A percentile compares a stretch with the other conserved stretches of the same genome.
Evolutionary conservation across 1,140 invertebrate species (phyloP).

Genomic region (Akabosia matsudoensis): DNA sequence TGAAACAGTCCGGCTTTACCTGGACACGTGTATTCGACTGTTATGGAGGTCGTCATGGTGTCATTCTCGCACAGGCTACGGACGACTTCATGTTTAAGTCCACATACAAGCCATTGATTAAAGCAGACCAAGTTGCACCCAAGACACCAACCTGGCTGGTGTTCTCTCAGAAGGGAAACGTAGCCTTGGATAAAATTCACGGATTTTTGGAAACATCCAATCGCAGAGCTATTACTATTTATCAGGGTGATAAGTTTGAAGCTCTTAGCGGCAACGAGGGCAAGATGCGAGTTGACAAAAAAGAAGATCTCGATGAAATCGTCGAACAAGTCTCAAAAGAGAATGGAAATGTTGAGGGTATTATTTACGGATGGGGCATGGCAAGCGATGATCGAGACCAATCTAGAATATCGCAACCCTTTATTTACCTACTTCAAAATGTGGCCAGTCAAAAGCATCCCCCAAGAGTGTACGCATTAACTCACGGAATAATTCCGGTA

Average conservation of each 20-base stretch:
- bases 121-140: neutral
- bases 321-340: neutral
- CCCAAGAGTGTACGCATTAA: neutral
- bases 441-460: neutral
- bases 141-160: neutral
- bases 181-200: neutral
- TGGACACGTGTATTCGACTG: neutral
- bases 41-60: neutral
- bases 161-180: neutral
- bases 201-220: neutral
- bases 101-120: neutral
- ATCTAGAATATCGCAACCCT: neutral
- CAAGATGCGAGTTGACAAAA: neutral
- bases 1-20: neutral
- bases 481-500: neutral
- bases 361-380: slow-evolving; percentile 2
- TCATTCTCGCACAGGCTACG: neutral
- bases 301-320: neutral
- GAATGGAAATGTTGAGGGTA: neutral
- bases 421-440: slow-evolving; percentile 7
- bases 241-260: neutral
- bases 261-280: neutral
- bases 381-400: slow-evolving; percentile 3
- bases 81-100: neutral
- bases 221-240: neutral